Evolutionary conservation across 2,888 invertebrate genomes (phyloP), one percentile per base, ranked within the genome.

Genomic region (Pharmacophagus antenor): DNA sequence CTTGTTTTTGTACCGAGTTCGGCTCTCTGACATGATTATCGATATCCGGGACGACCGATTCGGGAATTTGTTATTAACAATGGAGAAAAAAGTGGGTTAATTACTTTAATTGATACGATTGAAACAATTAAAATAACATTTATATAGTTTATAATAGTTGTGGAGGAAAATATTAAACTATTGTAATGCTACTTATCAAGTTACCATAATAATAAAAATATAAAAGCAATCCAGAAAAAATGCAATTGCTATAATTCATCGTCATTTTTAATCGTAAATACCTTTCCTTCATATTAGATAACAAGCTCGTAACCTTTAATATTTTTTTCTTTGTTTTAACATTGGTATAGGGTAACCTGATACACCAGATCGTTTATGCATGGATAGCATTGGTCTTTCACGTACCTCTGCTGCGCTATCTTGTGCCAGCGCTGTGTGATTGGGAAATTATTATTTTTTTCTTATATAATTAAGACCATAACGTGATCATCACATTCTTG

Each of bases 11-110:
- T 77, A 65, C 62, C 63, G 63, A 67, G 63, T 72, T 75, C 72
- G 66, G 75, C 85, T 85, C 82, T 73, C 81, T 70, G 68, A 70
- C 70, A 67, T 85, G 85, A 90, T 90, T 81, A 80, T 73, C 80
- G 82, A 89, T 89, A 88, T 90, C 90, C 90, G 89, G 89, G 85
- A 88, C 83, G 85, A 67, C 71, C 75, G 72, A 78, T 76, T 80
- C 77, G 72, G 71, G 70, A 72, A 70, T 75, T 75, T 71, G 70
- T 78, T 80, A 82, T 79, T 80, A 82, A 85, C 77, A 83, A 82
- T 76, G 72, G 67, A 44, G 65, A 74, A 79, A 84, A 51, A 87
- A 88, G 86, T 83, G n/a, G 75, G 71, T 77, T 88, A 88, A 88
- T 88, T 85, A 80, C 77, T 71, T 73, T 73, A 72, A 73, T 78